A percentile compares a stretch with the other conserved stretches of the same genome.
Conservation (phyloP, 2,888 invertebrate species). For the Amphipyra tragopoginis region DNA sequence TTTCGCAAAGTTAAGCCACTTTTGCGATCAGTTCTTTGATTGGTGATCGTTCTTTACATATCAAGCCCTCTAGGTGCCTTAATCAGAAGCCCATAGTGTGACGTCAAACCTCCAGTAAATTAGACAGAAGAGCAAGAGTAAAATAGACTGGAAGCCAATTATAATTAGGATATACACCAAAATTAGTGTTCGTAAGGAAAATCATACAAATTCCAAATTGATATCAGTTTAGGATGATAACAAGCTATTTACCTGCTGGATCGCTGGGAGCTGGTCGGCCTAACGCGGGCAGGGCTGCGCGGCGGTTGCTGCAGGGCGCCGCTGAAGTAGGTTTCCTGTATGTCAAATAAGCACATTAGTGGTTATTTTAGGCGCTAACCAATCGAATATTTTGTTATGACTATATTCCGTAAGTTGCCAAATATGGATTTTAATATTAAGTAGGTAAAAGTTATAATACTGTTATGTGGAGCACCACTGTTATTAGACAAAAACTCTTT, state of each 20-base stretch:
- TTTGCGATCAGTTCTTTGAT: no score
- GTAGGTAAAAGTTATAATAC: neutral
- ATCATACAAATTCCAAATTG: neutral
- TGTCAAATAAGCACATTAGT: conserved; percentile 16
- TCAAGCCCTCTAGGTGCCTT: no score
- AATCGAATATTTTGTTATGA: neutral
- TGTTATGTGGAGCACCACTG: neutral
- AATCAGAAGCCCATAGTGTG: no score
- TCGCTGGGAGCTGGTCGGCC: conserved; percentile 92
- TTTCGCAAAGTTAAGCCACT: no score
- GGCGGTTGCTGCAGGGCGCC: conserved; percentile 94
- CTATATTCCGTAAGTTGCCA: neutral
- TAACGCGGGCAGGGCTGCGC: conserved; percentile 94
- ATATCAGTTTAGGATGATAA: neutral
- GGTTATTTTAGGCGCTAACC: neutral
- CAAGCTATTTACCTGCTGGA: conserved; percentile 92
- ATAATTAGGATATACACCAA: neutral
- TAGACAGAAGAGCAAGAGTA: no score
- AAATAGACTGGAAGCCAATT: no score
- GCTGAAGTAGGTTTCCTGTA: conserved; percentile 97
- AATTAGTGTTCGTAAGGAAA: neutral
- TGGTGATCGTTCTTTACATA: no score
- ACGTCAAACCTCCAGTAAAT: no score
- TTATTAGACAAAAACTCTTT: neutral
- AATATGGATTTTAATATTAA: neutral